Evolutionary conservation across 2,888 invertebrate genomes (phyloP).

Genomic region (Apamea epomidion): DNA sequence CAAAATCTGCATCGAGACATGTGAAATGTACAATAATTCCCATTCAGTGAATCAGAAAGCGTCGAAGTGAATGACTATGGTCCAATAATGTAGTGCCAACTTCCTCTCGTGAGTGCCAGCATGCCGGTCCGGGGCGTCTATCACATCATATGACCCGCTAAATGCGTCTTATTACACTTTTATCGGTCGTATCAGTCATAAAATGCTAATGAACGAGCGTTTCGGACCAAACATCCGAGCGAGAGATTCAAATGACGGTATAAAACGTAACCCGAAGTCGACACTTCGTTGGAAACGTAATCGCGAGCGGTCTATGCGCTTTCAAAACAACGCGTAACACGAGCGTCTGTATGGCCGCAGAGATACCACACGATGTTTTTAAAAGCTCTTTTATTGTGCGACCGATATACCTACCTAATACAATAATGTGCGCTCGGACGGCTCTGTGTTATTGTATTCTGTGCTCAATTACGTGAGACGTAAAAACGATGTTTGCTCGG

Average conservation of each 20-base stretch:
- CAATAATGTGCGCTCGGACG: conserved; percentile 63
- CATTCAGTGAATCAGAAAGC: conserved; percentile 84
- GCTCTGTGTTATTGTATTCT: conserved; percentile 59
- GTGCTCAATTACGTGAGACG: conserved; percentile 64
- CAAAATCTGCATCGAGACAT: conserved; percentile 77
- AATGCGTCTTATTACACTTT: conserved; percentile 90
- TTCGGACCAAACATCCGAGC: conserved; percentile 90
- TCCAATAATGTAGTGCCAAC: conserved; percentile 82
- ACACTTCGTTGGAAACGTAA: conserved; percentile 89
- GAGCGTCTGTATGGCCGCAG: conserved; percentile 82
- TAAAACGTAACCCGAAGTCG: conserved; percentile 89
- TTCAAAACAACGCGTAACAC: conserved; percentile 89
- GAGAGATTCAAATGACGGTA: conserved; percentile 89
- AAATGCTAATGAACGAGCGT: conserved; percentile 90
- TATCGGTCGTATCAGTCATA: conserved; percentile 90
- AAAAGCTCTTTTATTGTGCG: conserved; percentile 89
- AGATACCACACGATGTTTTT: conserved; percentile 87
- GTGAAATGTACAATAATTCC: conserved; percentile 78
- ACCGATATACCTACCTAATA: conserved; percentile 76
- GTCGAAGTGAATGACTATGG: conserved; percentile 81
- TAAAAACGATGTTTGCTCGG: conserved; percentile 68
- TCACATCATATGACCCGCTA: conserved; percentile 87
- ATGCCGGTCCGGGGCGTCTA: conserved; percentile 82
- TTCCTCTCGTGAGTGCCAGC: conserved; percentile 82
- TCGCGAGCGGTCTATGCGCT: conserved; percentile 87